Conservation (phyloP, 2,113 vertebrate species). For the Fulmarus glacialis region DNA sequence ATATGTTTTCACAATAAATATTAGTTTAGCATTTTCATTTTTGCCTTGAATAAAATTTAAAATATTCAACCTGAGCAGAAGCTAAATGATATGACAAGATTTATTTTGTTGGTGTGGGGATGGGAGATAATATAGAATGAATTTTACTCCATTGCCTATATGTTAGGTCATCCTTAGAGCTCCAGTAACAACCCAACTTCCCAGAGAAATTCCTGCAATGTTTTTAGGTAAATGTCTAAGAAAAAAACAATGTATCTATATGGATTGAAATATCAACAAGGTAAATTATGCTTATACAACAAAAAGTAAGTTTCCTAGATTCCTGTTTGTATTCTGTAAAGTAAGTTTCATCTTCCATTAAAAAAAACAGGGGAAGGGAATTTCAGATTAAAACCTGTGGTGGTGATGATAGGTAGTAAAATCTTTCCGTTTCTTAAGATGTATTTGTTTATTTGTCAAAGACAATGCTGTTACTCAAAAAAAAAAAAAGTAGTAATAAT, state of each 20-base stretch:
- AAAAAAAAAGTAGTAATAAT: not conserved
- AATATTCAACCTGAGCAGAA: not conserved
- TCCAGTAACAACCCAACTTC: not conserved
- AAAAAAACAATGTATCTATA: rapidly evolving
- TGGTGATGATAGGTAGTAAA: not conserved
- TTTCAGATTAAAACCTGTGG: not conserved
- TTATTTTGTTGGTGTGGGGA: not conserved
- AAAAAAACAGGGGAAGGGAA: not conserved
- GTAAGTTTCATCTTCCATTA: not conserved
- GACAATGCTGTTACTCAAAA: rapidly evolving
- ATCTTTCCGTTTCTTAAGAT: not conserved
- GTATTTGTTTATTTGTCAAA: not conserved
- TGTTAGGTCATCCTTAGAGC: not conserved
- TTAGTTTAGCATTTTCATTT: not conserved
- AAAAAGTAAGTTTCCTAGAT: not conserved
- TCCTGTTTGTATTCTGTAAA: not conserved
- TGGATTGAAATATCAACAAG: not conserved
- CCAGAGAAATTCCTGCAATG: not conserved
- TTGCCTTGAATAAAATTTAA: not conserved
- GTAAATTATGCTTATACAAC: rapidly evolving
- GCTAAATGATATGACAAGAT: not conserved
- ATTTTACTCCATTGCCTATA: not conserved
- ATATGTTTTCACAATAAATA: not conserved
- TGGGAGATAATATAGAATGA: not conserved
- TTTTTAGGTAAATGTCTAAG: not conserved